These are phyloP conservation scores for Mactromeris polynyma DNA, from an alignment of 2,888 invertebrate genomes.

Conservation along the genomic window DNA sequence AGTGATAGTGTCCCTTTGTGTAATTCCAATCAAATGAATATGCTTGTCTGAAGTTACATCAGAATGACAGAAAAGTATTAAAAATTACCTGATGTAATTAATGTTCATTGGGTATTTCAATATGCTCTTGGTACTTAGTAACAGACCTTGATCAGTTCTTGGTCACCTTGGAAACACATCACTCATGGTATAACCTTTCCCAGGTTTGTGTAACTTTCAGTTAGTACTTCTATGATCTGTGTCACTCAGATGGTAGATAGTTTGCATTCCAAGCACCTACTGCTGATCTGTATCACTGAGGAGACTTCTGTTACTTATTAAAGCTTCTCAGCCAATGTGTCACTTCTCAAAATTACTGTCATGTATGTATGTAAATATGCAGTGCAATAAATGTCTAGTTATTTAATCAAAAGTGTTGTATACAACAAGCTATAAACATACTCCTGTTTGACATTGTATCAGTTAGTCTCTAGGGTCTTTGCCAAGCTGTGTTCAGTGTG, in stretches of 20 bases:
- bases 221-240: conserved; percentile 3
- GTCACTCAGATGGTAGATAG: neutral
- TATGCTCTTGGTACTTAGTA: neutral
- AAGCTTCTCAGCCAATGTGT: conserved; percentile 28
- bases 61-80: neutral
- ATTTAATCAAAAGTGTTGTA: conserved; percentile 29
- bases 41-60: too few species aligned
- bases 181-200: neutral
- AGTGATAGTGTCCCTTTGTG: too few species aligned
- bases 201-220: neutral
- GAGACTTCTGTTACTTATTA: conserved; percentile 35
- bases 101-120: neutral
- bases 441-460: conserved; percentile 16
- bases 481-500: conserved; percentile 2
- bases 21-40: too few species aligned
- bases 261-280: conserved; percentile 4
- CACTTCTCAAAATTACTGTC: conserved; percentile 30
- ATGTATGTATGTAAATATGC: conserved; percentile 10
- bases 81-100: neutral
- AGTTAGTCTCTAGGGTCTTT: neutral
- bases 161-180: neutral
- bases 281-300: conserved; percentile 1
- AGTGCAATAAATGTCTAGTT: conserved; percentile 44
- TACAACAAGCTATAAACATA: neutral
- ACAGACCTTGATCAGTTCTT: neutral